Percentiles rank a stretch among this genome's conserved stretches.
phyloP scores from a whole-genome alignment of 2,113 vertebrate species.

The Crotalus tigris region DNA sequence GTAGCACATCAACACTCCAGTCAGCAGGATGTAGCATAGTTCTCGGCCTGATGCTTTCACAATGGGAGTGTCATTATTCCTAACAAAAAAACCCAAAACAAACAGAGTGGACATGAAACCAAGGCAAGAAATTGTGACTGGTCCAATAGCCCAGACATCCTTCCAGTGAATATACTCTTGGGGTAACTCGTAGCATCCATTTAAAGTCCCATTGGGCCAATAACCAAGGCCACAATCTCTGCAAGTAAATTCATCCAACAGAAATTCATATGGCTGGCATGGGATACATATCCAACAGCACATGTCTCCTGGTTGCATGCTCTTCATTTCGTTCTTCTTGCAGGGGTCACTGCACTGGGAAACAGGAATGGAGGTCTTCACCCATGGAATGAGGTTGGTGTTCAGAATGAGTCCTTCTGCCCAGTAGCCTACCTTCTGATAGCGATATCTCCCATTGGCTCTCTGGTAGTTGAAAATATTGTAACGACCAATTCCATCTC shows the following conservation, averaged over 20 bases:
- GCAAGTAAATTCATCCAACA: constrained; percentile 92
- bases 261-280: constrained; percentile 92
- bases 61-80: constrained; percentile 90
- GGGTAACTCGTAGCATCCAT: constrained; percentile 89
- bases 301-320: constrained; percentile 96
- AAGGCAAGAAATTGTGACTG: constrained; percentile 90
- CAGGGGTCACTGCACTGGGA: constrained; percentile 98
- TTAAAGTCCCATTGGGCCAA: constrained; percentile 90
- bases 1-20: constrained; percentile 95
- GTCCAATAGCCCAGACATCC: constrained; percentile 93
- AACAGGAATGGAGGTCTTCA: constrained; percentile 72
- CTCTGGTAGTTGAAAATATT: constrained; percentile 94
- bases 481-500: constrained; percentile 94
- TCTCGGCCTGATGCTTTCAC: constrained; percentile 96
- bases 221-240: constrained; percentile 89
- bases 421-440: constrained; percentile 96
- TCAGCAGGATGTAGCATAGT: constrained; percentile 93
- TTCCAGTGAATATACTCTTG: constrained; percentile 96
- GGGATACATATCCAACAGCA: constrained; percentile 99
- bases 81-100: constrained; percentile 85
- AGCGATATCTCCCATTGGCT: constrained; percentile 78
- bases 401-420: constrained; percentile 88
- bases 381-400: constrained; percentile 84
- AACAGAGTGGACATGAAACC: constrained; percentile 91
- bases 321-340: constrained; percentile 93